Evolutionary conservation across 2,888 invertebrate genomes (phyloP).

Genomic region (Drepanosiphum platanoidis): DNA sequence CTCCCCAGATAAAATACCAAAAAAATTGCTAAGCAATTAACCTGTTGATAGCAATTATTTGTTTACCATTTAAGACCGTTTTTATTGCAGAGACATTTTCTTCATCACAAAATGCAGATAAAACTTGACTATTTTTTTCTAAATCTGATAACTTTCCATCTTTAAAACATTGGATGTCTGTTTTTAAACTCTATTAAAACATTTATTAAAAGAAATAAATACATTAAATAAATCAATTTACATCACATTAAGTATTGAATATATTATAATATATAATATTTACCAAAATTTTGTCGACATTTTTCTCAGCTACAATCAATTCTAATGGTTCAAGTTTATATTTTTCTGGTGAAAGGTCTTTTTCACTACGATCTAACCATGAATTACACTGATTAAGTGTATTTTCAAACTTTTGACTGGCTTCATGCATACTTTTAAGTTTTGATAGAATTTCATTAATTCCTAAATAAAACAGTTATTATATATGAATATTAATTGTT

Average conservation of each 20-base stretch:
- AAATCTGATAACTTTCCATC: slow-evolving; percentile 80
- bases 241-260: neutral
- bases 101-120: slow-evolving; percentile 85
- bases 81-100: slow-evolving; percentile 68
- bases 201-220: slow-evolving; percentile 26
- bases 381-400: slow-evolving; percentile 27
- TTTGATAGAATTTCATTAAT: slow-evolving; percentile 28
- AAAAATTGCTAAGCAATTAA: too few relatives aligned
- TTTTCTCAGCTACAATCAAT: slow-evolving; percentile 26
- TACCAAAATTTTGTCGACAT: slow-evolving; percentile 36
- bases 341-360: slow-evolving; percentile 52
- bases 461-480: slow-evolving; percentile 14
- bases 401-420: slow-evolving; percentile 46
- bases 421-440: slow-evolving; percentile 43
- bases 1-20: too few relatives aligned
- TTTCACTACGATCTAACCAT: slow-evolving; percentile 51
- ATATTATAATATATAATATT: too few relatives aligned
- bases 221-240: neutral
- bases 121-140: slow-evolving; percentile 78
- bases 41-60: neutral
- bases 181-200: slow-evolving; percentile 72
- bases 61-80: slow-evolving; percentile 65
- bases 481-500: neutral
- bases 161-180: slow-evolving; percentile 80
- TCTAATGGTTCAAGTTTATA: slow-evolving; percentile 51